Percentiles rank a stretch among this genome's conserved stretches.
These are phyloP conservation scores for Nomada lathburiana DNA, from an alignment of 2,888 invertebrate species.

Conservation along the genomic window DNA sequence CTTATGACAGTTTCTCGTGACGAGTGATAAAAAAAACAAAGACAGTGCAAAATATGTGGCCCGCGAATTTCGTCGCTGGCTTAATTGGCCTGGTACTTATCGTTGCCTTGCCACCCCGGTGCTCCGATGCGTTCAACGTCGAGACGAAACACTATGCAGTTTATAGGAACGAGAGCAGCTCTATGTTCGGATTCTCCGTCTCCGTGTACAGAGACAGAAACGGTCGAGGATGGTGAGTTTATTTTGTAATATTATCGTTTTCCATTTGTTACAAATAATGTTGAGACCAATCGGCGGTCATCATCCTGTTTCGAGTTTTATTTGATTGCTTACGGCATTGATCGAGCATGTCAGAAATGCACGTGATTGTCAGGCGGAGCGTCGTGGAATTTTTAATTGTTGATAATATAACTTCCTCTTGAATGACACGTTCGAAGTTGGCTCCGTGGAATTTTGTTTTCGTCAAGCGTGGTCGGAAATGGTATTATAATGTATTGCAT, in stretches of 20 bases:
- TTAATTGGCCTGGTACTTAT: slow-evolving; percentile 59
- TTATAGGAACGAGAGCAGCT: slow-evolving; percentile 73
- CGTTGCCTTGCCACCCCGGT: slow-evolving; percentile 61
- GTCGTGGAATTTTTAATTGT: too few relatives aligned
- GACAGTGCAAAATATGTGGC: slow-evolving; percentile 62
- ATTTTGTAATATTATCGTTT: neutral
- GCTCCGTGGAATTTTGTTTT: too few relatives aligned
- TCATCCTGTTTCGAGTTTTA: neutral
- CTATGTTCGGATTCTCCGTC: slow-evolving; percentile 83
- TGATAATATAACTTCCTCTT: too few relatives aligned
- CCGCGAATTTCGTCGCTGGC: slow-evolving; percentile 60
- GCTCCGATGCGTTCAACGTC: slow-evolving; percentile 77
- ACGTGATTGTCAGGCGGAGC: too few relatives aligned
- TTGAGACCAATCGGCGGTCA: neutral
- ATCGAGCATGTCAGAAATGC: too few relatives aligned
- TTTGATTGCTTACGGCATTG: too few relatives aligned
- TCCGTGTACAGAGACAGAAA: slow-evolving; percentile 78
- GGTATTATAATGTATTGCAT: too few relatives aligned
- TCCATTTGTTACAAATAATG: neutral
- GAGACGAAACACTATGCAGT: slow-evolving; percentile 80
- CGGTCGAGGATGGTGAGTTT: slow-evolving; percentile 78
- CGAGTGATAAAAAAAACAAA: slow-evolving; percentile 35
- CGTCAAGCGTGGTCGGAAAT: too few relatives aligned
- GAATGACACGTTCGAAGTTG: too few relatives aligned
- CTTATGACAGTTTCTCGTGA: slow-evolving; percentile 31